Conservation (phyloP, 1,140 invertebrate species). For the Psilanteris sp. region DNA sequence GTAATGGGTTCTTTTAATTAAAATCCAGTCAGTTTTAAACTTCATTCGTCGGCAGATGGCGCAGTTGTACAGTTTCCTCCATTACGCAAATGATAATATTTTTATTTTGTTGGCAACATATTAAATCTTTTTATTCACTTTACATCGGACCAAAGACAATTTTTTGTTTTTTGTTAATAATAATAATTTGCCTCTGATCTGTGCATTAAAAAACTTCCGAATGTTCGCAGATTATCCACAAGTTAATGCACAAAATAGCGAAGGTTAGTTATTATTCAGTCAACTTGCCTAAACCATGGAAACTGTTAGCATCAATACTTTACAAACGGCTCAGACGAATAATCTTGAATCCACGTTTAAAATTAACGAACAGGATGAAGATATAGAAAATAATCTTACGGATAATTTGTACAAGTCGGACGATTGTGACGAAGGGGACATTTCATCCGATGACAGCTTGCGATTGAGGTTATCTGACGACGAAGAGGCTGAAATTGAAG, state of each 20-base stretch:
- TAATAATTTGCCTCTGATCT: too few species aligned
- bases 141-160: too few species aligned
- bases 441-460: conserved; percentile 72
- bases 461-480: conserved; percentile 74
- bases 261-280: neutral
- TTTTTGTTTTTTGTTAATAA: too few species aligned
- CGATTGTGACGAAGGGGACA: conserved; percentile 73
- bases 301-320: conserved; percentile 64
- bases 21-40: too few species aligned
- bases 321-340: conserved; percentile 66
- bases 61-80: too few species aligned
- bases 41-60: too few species aligned
- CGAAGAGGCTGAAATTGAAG: conserved; percentile 68
- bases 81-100: too few species aligned
- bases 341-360: conserved; percentile 53
- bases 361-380: conserved; percentile 35
- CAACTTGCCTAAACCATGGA: conserved; percentile 68
- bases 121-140: too few species aligned
- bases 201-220: too few species aligned
- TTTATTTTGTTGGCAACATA: too few species aligned
- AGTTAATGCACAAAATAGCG: neutral
- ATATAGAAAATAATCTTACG: conserved; percentile 35
- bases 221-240: too few species aligned
- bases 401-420: conserved; percentile 67
- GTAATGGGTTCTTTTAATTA: too few species aligned